Base-by-base conservation (phyloP, 2,113 vertebrate species). In the Gnathonemus echidnorhynchus region DNA sequence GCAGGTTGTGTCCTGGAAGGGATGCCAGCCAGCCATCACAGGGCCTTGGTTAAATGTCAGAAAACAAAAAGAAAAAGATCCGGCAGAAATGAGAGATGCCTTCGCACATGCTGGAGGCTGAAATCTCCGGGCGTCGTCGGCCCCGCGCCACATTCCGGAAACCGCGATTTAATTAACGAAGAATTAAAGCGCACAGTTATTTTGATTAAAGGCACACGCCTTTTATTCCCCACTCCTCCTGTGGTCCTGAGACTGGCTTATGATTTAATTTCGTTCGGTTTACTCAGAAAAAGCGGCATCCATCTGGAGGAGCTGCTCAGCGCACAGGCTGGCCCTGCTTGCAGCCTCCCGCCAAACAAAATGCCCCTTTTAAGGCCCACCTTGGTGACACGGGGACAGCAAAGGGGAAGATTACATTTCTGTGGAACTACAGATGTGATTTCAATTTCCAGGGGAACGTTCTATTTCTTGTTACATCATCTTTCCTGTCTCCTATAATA, bases 141-240 rank as follows among this genome's bases (percentile, higher is more conserved):
- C 66, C 90, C 91, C 77, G 88, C 88, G 94, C 91, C 80, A 92
- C 92, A 91, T 93, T 93, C 90, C 91, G 91, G 90, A 90, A 91
- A 94, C 93, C 93, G 92, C 94, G 92, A 93, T 95, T 95, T 95
- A 94, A 96, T 95, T 96, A 95, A 95, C 90, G 91, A 86, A 93
- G 93, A 95, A 95, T 95, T 95, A 95, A 93, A 95, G 92, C 90
- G 91, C 92, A 94, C 94, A 94, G 93, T 94, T 95, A 92, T 94
- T 95, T 92, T 95, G 94, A 96, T 95, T 94, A 93, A 95, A 95
- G 90, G 92, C 93, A 91, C 90, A 88, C 89, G 70, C 93, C 90
- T 92, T 90, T 42, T 90, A 91, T 94, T 94, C 92, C 89, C 92
- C 89, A 88, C 90, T 90, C 90, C 89, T 88, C 91, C 91, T 88